Percentiles rank a stretch among this genome's conserved stretches.
These are phyloP conservation scores for Tethea ocularis DNA, from an alignment of 2,888 invertebrate genomes.

Conservation along the genomic window DNA sequence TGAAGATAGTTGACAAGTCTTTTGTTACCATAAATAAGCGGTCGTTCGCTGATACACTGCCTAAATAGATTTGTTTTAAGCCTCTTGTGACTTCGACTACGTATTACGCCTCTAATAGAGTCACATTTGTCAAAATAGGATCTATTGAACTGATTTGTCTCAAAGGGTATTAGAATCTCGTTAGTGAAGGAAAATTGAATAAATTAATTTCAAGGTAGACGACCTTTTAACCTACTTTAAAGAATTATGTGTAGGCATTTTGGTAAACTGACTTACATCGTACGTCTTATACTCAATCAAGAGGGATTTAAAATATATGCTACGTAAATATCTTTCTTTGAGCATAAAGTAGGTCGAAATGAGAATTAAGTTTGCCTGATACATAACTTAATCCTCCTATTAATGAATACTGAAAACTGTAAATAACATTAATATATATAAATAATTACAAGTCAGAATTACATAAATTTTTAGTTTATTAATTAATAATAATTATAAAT, in stretches of 20 bases:
- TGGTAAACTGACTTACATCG: not conserved
- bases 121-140: conserved; percentile 62
- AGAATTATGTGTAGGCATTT: too few relatives aligned
- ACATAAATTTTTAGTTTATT: too few relatives aligned
- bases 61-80: conserved; percentile 53
- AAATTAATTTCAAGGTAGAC: not conserved
- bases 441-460: too few relatives aligned
- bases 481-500: too few relatives aligned
- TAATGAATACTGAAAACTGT: too few relatives aligned
- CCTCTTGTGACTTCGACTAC: conserved; percentile 24
- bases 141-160: conserved; percentile 32
- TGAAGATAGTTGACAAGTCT: conserved; percentile 19
- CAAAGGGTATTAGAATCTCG: conserved; percentile 9
- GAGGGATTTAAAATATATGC: too few relatives aligned
- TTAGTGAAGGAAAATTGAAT: conserved; percentile 5
- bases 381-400: too few relatives aligned
- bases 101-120: conserved; percentile 44
- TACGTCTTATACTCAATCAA: not conserved
- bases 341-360: too few relatives aligned
- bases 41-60: conserved; percentile 28
- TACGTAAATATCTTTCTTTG: too few relatives aligned
- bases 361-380: too few relatives aligned
- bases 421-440: too few relatives aligned
- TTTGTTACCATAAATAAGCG: conserved; percentile 37
- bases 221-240: not conserved